Conservation (phyloP, 2,797 vertebrate genomes). For the Monodelphis domestica region DNA sequence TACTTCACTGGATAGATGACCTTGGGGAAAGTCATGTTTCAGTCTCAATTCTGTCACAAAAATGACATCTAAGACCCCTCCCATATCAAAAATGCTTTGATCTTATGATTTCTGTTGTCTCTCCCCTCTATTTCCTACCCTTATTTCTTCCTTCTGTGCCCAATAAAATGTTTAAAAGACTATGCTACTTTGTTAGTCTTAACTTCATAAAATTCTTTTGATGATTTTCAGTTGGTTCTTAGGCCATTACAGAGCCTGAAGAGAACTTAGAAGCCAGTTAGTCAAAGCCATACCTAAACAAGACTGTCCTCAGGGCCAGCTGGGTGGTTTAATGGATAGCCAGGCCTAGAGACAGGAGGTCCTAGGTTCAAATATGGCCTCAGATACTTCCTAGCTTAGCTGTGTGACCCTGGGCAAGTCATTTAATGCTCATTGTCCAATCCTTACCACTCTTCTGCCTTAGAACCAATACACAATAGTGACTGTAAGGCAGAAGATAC, state of each 20-base stretch:
- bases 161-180: background rate
- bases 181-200: background rate
- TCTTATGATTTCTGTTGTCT: background rate
- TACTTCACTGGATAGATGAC: no score
- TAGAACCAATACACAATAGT: no score
- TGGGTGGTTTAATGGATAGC: no score
- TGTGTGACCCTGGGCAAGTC: no score
- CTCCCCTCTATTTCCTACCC: background rate
- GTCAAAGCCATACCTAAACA: background rate
- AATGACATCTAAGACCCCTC: background rate
- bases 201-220: background rate
- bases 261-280: background rate
- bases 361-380: no score
- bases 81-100: background rate
- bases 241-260: background rate
- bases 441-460: no score
- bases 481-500: no score
- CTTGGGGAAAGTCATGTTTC: background rate
- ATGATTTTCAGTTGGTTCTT: background rate
- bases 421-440: no score
- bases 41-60: background rate
- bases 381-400: no score
- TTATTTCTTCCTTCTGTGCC: background rate
- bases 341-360: no score
- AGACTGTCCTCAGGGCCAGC: no score